Conservation (phyloP, 2,797 vertebrate genomes). For the Melanotaenia boesemani region DNA sequence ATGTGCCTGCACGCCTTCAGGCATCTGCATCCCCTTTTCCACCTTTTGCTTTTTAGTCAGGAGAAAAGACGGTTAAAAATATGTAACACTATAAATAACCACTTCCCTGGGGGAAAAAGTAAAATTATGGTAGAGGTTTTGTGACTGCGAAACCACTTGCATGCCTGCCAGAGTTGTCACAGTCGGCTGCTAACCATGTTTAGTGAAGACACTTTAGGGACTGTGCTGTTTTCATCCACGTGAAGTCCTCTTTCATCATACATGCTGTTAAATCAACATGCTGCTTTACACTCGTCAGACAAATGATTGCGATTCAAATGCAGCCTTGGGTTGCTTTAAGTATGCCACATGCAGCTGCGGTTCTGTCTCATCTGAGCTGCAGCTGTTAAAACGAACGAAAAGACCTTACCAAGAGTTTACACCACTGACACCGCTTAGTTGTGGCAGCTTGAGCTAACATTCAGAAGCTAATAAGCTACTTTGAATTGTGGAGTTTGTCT, state of each 20-base stretch:
- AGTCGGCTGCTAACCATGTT: conserved; percentile 66
- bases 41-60: conserved; percentile 56
- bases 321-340: neutral
- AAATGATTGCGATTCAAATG: neutral
- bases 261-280: conserved; percentile 3
- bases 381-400: neutral
- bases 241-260: neutral
- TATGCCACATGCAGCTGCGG: neutral
- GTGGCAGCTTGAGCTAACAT: neutral
- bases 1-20: conserved; percentile 37
- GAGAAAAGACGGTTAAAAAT: conserved; percentile 79
- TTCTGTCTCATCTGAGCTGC: neutral
- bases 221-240: conserved; percentile 8
- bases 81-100: conserved; percentile 76
- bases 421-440: neutral
- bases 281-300: neutral
- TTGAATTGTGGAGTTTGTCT: neutral
- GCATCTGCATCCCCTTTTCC: conserved; percentile 43
- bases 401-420: neutral
- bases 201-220: conserved; percentile 35
- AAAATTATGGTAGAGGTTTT: conserved; percentile 71
- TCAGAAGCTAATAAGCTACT: neutral
- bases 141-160: conserved; percentile 65
- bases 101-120: conserved; percentile 58
- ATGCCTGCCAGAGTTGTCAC: conserved; percentile 47